A percentile compares a stretch with the other conserved stretches of the same genome.
Evolutionary conservation across 2,797 vertebrate species (phyloP).

Genomic region (Micromesistius poutassou): DNA sequence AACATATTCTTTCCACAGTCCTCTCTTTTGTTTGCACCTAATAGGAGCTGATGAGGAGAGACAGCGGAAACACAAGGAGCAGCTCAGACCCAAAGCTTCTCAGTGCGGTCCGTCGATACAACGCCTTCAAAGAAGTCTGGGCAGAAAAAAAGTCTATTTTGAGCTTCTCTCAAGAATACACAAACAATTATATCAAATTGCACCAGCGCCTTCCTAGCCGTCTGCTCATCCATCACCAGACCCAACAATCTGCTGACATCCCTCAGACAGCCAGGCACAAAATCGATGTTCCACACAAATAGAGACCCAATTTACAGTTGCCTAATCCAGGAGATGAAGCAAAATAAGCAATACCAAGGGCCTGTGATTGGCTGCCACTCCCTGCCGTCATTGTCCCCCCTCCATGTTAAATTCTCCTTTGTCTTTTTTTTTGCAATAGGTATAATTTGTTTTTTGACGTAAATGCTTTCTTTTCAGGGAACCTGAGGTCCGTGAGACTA

Average conservation of each 20-base stretch:
- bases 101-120: conserved; percentile 29
- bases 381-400: too few relatives aligned
- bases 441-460: neutral
- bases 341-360: neutral
- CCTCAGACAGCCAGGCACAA: neutral
- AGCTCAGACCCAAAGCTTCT: conserved; percentile 28
- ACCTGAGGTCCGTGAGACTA: neutral
- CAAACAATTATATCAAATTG: conserved; percentile 8
- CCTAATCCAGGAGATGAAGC: conserved; percentile 1
- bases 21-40: conserved; percentile 35
- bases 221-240: neutral
- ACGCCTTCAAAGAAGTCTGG: neutral
- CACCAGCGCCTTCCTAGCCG: neutral
- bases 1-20: conserved; percentile 24
- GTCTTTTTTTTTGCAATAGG: neutral
- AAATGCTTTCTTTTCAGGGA: neutral
- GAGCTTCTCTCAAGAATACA: conserved; percentile 30
- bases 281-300: conserved; percentile 27
- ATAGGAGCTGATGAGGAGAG: conserved; percentile 43
- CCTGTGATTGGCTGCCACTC: too few relatives aligned
- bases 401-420: neutral
- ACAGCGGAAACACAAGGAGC: conserved; percentile 8
- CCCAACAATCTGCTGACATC: conserved; percentile 5
- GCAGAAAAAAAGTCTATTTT: conserved; percentile 12
- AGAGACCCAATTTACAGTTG: neutral